Evolutionary conservation across 2,888 invertebrate species (phyloP), one percentile per base, ranked within the genome.

Genomic region (Pycnomerus fuliginosus): DNA sequence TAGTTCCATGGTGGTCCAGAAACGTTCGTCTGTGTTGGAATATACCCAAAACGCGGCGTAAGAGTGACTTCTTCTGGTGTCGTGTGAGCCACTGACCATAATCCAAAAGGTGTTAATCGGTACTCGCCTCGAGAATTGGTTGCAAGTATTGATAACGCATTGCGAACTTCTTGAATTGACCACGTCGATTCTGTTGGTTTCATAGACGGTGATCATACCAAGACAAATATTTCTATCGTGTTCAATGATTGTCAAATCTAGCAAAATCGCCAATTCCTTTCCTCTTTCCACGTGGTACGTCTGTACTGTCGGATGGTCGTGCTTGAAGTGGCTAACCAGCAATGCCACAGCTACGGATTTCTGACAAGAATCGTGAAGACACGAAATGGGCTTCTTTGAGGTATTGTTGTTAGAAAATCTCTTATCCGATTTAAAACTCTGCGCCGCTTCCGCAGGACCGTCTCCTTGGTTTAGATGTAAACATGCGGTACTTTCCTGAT

Each of bases 101-200:
- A 72, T 44, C 70, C 71, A 72, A 47, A 71, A 69, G 2, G 67
- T 67, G 34, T 59, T 61, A 5, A 65, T 30, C 1, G 67, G 65
- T 3, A 66, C 45, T 36, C 57, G 60, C 31, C 62, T 61, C 11
- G 51, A 56, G 20, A 68, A 61, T 44, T 58, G 61, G 17, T 52
- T 53, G 40, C 61, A 64, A 0, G 66, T 62, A 28, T 58, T 61
- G 3, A 60, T 59, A 2, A 66, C 58, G 34, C 61, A 61, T 24
- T 57, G 52, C 3, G 60, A 52, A 41, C 62, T 61, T 34, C 38
- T 56, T 1, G 61, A 55, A 10, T 50, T 53, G 12, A 46, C 41
- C 13, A 59, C 46, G 35, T 61, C 59, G 3, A 65, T 54, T 13
- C 56, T 54, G 40, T 61, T 64, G 14, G 50, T 51, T 44, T 67